phyloP scores from a whole-genome alignment of 2,113 vertebrate genomes.

The Lampris megalopsis region DNA sequence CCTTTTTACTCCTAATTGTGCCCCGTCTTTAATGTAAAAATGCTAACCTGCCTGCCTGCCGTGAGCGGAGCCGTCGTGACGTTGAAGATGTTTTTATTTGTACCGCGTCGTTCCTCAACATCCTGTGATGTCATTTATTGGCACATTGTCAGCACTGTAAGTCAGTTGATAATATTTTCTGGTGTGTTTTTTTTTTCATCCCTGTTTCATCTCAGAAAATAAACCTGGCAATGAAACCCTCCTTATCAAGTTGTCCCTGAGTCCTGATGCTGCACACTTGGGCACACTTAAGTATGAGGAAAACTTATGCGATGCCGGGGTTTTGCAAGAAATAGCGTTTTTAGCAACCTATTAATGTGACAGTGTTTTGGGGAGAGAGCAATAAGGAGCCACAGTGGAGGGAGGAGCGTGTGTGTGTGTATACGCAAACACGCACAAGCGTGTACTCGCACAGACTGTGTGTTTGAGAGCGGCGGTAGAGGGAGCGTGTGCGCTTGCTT shows the following conservation, averaged over 20 bases:
- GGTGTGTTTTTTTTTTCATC: not conserved
- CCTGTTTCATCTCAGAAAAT: not conserved
- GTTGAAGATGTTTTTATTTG: constrained; percentile 26
- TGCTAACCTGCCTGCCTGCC: not conserved
- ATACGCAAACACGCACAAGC: not conserved
- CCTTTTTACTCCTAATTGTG: not conserved
- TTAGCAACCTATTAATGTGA: not conserved
- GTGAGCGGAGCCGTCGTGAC: constrained; percentile 7
- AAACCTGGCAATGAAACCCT: not conserved
- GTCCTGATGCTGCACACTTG: no score
- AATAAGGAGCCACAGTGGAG: constrained; percentile 35
- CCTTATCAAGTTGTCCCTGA: not conserved
- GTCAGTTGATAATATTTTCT: constrained; percentile 35
- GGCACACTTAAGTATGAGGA: no score
- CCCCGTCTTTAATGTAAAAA: constrained; percentile 1
- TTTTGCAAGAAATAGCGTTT: not conserved
- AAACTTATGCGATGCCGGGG: constrained; percentile 5
- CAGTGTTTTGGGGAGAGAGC: constrained; percentile 35
- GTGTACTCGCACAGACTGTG: constrained; percentile 34
- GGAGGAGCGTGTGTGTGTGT: constrained; percentile 7
- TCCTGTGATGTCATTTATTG: constrained; percentile 30
- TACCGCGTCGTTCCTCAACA: constrained; percentile 16
- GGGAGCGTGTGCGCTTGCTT: constrained; percentile 56
- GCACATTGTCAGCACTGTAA: constrained; percentile 26
- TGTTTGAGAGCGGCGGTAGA: constrained; percentile 19